Percentiles rank a stretch among this genome's conserved stretches.
These are phyloP conservation scores for Schizothorax lantsangensis DNA, from an alignment of 2,797 vertebrate species.

Conservation along the genomic window DNA sequence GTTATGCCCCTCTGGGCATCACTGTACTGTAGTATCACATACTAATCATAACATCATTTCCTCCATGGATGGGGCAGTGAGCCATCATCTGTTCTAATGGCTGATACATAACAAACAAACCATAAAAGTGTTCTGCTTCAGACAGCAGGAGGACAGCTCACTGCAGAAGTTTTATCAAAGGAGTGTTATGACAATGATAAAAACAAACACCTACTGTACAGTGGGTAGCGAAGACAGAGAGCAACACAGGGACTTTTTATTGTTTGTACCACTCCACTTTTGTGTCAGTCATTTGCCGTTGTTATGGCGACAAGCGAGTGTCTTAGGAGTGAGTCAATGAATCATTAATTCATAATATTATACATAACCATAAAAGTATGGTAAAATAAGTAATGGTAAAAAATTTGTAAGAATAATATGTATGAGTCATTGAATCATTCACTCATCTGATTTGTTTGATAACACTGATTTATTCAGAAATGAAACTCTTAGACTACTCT, in stretches of 20 bases:
- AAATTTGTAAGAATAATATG: neutral
- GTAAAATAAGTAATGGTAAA: neutral
- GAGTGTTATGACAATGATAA: neutral
- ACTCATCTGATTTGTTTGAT: neutral
- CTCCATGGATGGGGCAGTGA: slow-evolving; percentile 32
- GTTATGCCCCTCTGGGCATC: slow-evolving; percentile 55
- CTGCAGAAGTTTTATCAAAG: neutral
- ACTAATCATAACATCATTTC: slow-evolving; percentile 55
- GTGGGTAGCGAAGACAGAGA: neutral
- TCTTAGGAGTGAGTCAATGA: neutral
- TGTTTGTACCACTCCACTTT: neutral
- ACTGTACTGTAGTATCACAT: slow-evolving; percentile 50
- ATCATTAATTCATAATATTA: neutral
- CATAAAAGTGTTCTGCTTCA: neutral
- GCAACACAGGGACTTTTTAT: neutral
- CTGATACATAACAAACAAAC: slow-evolving; percentile 26
- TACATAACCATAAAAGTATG: no score
- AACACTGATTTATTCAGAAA: neutral
- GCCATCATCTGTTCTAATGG: slow-evolving; percentile 44
- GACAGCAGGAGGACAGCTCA: neutral
- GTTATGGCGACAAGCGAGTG: neutral
- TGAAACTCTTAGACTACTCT: neutral
- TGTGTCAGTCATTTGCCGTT: neutral
- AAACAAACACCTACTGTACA: neutral
- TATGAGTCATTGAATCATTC: neutral